These are phyloP conservation scores for Microtus montanus DNA, from an alignment of 2,113 vertebrate species.

Conservation along the genomic window DNA sequence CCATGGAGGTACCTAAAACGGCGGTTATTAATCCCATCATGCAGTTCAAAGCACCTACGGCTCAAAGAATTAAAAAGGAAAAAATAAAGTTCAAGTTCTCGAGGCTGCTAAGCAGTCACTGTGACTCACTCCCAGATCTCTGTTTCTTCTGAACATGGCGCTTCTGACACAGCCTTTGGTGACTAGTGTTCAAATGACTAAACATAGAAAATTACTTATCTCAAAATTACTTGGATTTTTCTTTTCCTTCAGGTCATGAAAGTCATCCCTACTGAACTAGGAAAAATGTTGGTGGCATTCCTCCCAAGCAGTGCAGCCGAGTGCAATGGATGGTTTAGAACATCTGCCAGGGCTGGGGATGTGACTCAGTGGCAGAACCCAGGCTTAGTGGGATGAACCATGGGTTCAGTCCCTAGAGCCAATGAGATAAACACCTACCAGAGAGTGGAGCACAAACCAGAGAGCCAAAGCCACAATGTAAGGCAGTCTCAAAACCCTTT, in stretches of 20 bases:
- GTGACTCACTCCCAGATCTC: neutral
- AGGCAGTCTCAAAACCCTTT: neutral
- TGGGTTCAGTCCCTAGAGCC: neutral
- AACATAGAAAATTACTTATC: neutral
- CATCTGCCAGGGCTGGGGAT: neutral
- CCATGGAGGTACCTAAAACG: neutral
- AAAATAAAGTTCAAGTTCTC: neutral
- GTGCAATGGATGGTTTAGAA: neutral
- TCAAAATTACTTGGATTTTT: conserved; percentile 50
- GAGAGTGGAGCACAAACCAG: neutral
- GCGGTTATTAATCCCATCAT: neutral
- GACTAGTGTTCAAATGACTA: neutral
- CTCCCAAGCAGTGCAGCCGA: neutral
- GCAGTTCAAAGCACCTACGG: neutral
- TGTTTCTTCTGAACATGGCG: neutral
- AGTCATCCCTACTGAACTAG: conserved; percentile 33
- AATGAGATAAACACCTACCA: neutral
- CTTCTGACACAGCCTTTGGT: neutral
- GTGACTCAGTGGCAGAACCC: neutral
- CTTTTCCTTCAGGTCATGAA: conserved; percentile 47
- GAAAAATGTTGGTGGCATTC: neutral
- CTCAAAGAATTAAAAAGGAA: conserved; percentile 10
- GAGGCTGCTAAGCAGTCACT: neutral
- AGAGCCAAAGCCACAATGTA: neutral
- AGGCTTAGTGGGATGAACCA: neutral